These are phyloP conservation scores for Falco concolor DNA, from an alignment of 2,797 vertebrate genomes.

Conservation along the genomic window DNA sequence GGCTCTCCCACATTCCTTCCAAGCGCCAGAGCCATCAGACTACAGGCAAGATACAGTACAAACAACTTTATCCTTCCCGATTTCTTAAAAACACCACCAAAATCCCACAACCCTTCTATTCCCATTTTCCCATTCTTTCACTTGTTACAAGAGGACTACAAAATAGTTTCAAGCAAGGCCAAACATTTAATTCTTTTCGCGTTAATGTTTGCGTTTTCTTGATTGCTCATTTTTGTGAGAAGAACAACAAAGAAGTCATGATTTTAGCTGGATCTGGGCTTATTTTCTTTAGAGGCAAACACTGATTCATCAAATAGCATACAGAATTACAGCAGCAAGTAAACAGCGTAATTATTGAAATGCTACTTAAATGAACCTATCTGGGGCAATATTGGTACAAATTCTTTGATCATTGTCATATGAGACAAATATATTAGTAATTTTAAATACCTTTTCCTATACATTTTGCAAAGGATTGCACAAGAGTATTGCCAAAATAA, in stretches of 20 bases:
- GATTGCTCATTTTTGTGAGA: not conserved
- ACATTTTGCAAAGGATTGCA: not conserved
- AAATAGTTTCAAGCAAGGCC: not conserved
- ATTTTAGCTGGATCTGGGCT: not conserved
- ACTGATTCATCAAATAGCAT: not conserved
- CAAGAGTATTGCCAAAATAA: not conserved
- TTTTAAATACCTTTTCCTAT: not conserved
- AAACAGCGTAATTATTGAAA: not conserved
- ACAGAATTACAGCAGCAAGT: not conserved
- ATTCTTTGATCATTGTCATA: not conserved
- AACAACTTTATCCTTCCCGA: not conserved
- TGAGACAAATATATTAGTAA: not conserved
- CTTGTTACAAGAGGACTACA: not conserved
- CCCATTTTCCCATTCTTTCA: not conserved
- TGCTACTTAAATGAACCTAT: not conserved
- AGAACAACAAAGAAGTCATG: not conserved
- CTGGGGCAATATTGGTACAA: not conserved
- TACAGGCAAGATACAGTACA: not conserved
- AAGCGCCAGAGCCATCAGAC: conserved; percentile 8
- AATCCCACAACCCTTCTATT: not conserved
- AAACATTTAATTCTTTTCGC: not conserved
- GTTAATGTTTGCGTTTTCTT: not conserved
- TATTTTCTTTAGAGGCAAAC: not conserved
- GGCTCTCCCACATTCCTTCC: conserved; percentile 50
- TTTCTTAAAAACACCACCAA: not conserved